These are phyloP conservation scores for Ciona savignyi DNA, from an alignment of 23 tunicate species.

Conservation along the genomic window DNA sequence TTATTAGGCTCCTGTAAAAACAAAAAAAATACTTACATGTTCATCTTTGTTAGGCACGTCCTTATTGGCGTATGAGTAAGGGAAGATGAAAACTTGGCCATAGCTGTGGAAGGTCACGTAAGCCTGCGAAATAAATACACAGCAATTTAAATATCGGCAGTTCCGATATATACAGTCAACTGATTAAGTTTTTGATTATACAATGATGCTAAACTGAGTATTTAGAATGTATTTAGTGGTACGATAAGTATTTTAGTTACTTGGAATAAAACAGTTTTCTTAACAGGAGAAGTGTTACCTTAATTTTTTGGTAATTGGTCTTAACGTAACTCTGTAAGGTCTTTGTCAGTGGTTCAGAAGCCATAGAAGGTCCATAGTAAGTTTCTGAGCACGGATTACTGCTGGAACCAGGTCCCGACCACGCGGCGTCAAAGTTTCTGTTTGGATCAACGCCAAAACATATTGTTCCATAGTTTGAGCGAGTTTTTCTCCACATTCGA, in stretches of 20 bases:
- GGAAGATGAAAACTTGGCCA: slow-evolving; percentile 65
- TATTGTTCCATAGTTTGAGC: slow-evolving; percentile 22
- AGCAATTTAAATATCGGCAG: too few relatives aligned
- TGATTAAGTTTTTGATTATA: too few relatives aligned
- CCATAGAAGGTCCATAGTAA: slow-evolving; percentile 70
- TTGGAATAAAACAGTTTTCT: too few relatives aligned
- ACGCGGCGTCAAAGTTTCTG: slow-evolving; percentile 85
- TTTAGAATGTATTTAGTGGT: not conserved
- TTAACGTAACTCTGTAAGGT: slow-evolving; percentile 36
- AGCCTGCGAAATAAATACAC: slow-evolving; percentile 40
- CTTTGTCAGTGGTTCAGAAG: slow-evolving; percentile 63
- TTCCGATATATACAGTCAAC: too few relatives aligned
- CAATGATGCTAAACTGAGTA: not conserved
- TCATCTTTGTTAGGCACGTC: slow-evolving; percentile 35
- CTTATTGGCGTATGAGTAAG: slow-evolving; percentile 52
- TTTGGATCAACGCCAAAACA: slow-evolving; percentile 97
- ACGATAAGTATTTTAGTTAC: too few relatives aligned
- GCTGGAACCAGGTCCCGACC: slow-evolving; percentile 75
- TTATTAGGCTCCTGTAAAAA: too few relatives aligned
- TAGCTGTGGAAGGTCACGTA: slow-evolving; percentile 91
- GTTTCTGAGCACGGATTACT: slow-evolving; percentile 75
- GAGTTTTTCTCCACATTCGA: slow-evolving; percentile 97
- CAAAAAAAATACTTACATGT: slow-evolving; percentile 37
- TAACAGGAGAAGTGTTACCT: slow-evolving; percentile 20
- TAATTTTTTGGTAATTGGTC: slow-evolving; percentile 9